A percentile compares a stretch with the other conserved stretches of the same genome.
Conservation (phyloP, 2,113 vertebrate genomes). For the Grallaria varia region DNA sequence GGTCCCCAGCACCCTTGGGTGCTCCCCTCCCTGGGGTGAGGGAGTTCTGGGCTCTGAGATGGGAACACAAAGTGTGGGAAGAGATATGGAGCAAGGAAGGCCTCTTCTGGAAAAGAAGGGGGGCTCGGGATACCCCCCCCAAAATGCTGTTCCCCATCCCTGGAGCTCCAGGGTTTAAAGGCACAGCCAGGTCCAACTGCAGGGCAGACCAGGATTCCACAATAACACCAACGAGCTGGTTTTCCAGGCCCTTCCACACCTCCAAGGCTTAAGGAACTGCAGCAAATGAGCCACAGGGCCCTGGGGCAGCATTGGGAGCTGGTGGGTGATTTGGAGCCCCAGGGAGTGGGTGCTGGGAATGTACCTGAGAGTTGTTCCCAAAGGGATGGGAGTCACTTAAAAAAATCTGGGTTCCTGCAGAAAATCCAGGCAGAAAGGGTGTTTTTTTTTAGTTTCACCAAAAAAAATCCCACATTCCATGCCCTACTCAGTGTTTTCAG, state of each 20-base stretch:
- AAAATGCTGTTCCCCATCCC: neutral
- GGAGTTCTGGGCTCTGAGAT: neutral
- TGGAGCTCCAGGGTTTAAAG: neutral
- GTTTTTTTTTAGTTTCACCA: too few species aligned
- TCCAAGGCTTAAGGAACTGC: accelerated
- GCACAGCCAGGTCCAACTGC: neutral
- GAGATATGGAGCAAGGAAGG: neutral
- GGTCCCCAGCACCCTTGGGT: neutral
- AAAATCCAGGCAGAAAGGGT: accelerated
- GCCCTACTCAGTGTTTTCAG: accelerated
- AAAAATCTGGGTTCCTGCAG: neutral
- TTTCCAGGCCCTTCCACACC: neutral
- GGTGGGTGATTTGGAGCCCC: neutral
- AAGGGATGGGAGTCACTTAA: accelerated
- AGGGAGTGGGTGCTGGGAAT: neutral
- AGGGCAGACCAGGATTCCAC: neutral
- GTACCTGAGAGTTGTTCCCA: neutral
- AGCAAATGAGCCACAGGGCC: accelerated
- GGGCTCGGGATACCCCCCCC: neutral
- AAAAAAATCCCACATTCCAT: accelerated
- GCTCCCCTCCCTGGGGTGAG: neutral
- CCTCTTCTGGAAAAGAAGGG: neutral
- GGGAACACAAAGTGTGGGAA: neutral
- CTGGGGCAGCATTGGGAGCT: neutral
- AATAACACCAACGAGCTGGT: accelerated